These are phyloP conservation scores for Pseudomyrmex flavicornis DNA, from an alignment of 1,140 invertebrate genomes.

Conservation along the genomic window DNA sequence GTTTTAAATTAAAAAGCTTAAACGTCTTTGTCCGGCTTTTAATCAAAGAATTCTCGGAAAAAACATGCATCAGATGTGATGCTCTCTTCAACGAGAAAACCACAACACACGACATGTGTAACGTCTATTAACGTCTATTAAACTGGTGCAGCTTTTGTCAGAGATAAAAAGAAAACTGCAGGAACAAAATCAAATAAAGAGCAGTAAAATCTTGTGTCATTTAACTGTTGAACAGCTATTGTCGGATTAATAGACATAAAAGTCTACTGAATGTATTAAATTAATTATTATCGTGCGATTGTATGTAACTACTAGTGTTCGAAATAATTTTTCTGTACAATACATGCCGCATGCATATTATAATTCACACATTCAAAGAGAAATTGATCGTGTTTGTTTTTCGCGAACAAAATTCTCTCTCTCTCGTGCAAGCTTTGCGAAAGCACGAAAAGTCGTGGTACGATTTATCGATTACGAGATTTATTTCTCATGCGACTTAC, in stretches of 20 bases:
- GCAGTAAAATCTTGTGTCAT: too few relatives aligned
- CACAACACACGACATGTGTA: background rate
- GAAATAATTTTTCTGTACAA: background rate
- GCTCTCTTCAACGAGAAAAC: background rate
- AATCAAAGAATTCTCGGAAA: constrained; percentile 18
- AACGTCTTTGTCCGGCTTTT: too few relatives aligned
- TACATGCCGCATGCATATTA: constrained; percentile 23
- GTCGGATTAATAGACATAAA: too few relatives aligned
- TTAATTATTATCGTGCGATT: constrained; percentile 14
- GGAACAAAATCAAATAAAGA: too few relatives aligned
- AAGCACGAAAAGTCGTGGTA: background rate
- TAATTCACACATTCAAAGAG: background rate
- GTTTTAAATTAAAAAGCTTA: too few relatives aligned
- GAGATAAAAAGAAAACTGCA: background rate
- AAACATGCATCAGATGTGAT: background rate
- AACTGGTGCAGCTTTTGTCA: background rate
- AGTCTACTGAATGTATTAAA: background rate
- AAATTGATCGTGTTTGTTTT: constrained; percentile 11
- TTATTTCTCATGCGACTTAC: constrained; percentile 68
- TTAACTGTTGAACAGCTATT: too few relatives aligned
- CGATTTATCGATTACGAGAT: background rate
- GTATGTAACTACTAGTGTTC: background rate
- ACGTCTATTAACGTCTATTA: background rate
- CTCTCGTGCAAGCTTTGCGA: background rate
- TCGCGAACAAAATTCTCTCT: background rate